These are phyloP conservation scores for Cyphomyrus plagiostoma DNA, from an alignment of 2,113 vertebrate species.

Conservation along the genomic window DNA sequence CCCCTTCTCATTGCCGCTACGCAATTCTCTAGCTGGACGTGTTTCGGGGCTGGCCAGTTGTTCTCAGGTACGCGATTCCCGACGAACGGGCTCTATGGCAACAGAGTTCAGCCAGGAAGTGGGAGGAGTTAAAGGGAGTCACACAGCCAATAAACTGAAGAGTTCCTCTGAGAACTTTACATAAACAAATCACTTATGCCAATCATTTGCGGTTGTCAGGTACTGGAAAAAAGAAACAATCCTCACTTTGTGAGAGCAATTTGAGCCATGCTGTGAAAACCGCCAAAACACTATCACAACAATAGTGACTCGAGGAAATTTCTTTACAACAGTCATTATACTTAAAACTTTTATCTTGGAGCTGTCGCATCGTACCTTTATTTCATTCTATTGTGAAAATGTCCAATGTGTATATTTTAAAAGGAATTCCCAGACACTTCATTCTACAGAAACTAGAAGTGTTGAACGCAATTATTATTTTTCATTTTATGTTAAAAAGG, in stretches of 20 bases:
- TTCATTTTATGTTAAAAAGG: background rate
- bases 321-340: background rate
- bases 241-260: background rate
- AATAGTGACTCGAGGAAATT: background rate
- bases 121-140: background rate
- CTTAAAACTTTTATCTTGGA: background rate
- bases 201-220: background rate
- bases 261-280: background rate
- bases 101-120: background rate
- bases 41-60: background rate
- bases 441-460: background rate
- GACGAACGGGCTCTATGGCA: constrained; percentile 1
- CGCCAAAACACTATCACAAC: background rate
- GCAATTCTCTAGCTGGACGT: background rate
- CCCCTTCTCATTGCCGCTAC: background rate
- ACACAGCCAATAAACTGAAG: background rate
- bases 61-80: background rate
- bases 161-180: background rate
- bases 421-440: background rate
- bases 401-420: background rate
- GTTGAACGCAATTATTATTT: background rate
- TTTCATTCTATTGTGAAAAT: background rate
- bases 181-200: constrained; percentile 1
- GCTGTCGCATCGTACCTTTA: background rate
- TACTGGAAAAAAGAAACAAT: background rate